These are phyloP conservation scores for Diplogasteroides magnus DNA, from an alignment of 1,140 invertebrate species.

Conservation along the genomic window DNA sequence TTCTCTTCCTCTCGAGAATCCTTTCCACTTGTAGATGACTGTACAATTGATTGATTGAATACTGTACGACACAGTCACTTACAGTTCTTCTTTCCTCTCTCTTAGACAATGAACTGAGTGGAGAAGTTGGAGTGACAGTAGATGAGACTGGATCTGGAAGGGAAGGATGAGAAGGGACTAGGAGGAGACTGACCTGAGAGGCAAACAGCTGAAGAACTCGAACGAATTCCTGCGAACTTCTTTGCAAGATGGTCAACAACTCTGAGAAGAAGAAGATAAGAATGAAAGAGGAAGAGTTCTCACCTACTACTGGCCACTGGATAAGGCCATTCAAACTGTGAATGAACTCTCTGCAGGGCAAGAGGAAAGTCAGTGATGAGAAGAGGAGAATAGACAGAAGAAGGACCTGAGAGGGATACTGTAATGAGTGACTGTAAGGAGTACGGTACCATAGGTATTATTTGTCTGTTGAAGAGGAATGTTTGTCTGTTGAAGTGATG, in stretches of 20 bases:
- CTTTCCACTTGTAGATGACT: too few species aligned
- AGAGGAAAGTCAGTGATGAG: slow-evolving; percentile 38
- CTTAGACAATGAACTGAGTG: too few species aligned
- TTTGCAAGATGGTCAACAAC: slow-evolving; percentile 27
- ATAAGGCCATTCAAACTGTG: slow-evolving; percentile 52
- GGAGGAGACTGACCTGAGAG: slow-evolving; percentile 8
- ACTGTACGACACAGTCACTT: too few species aligned
- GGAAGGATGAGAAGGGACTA: too few species aligned
- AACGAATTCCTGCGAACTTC: slow-evolving; percentile 15
- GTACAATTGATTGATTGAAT: too few species aligned
- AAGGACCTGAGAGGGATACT: slow-evolving; percentile 3
- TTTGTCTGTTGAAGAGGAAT: too few species aligned
- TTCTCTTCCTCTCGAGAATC: too few species aligned
- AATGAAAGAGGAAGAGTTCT: background rate
- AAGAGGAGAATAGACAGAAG: slow-evolving; percentile 2
- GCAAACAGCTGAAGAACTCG: slow-evolving; percentile 16
- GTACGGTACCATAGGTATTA: too few species aligned
- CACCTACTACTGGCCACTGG: slow-evolving; percentile 33
- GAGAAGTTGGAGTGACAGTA: too few species aligned
- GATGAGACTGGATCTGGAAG: too few species aligned
- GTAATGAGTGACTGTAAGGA: too few species aligned
- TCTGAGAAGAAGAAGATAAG: background rate
- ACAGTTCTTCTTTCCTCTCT: too few species aligned
- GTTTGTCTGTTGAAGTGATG: slow-evolving; percentile 5
- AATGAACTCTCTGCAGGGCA: slow-evolving; percentile 50